Evolutionary conservation across 2,113 vertebrate species (phyloP).

Genomic region (Glaucomys volans): DNA sequence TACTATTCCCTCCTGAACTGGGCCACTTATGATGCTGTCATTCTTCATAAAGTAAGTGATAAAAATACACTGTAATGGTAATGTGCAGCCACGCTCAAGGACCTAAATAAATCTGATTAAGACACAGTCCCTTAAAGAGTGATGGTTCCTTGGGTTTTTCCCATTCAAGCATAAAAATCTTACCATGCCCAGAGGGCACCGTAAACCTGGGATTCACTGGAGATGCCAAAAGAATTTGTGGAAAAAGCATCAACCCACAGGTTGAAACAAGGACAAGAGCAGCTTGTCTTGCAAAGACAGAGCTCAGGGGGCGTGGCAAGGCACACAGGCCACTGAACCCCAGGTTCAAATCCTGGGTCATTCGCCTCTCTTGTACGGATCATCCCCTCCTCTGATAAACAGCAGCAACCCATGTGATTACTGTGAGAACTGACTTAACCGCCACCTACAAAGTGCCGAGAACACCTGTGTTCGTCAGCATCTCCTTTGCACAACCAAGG

Average conservation of each 20-base stretch:
- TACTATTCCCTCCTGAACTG: neutral
- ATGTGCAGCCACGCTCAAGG: slow-evolving; percentile 17
- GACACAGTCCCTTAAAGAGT: slow-evolving; percentile 59
- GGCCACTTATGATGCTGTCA: neutral
- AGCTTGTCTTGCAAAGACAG: neutral
- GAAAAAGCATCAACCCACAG: slow-evolving; percentile 40
- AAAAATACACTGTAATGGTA: slow-evolving; percentile 47
- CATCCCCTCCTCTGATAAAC: neutral
- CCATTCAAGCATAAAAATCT: slow-evolving; percentile 20
- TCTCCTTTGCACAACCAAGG: neutral
- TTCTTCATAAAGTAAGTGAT: slow-evolving; percentile 59
- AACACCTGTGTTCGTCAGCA: neutral
- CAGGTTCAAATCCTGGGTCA: neutral
- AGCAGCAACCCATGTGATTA: neutral
- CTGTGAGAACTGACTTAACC: neutral
- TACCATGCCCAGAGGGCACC: neutral
- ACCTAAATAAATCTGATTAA: slow-evolving; percentile 72
- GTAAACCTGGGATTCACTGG: slow-evolving; percentile 4
- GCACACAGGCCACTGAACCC: fast-evolving
- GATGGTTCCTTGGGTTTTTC: slow-evolving; percentile 41
- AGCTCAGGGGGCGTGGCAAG: neutral
- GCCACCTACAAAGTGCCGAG: neutral
- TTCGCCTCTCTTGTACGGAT: neutral
- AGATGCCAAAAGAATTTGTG: slow-evolving; percentile 64
- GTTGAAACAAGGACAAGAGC: neutral